Conservation (phyloP, 2,888 invertebrate species). For the Microctonus hyperodae region DNA sequence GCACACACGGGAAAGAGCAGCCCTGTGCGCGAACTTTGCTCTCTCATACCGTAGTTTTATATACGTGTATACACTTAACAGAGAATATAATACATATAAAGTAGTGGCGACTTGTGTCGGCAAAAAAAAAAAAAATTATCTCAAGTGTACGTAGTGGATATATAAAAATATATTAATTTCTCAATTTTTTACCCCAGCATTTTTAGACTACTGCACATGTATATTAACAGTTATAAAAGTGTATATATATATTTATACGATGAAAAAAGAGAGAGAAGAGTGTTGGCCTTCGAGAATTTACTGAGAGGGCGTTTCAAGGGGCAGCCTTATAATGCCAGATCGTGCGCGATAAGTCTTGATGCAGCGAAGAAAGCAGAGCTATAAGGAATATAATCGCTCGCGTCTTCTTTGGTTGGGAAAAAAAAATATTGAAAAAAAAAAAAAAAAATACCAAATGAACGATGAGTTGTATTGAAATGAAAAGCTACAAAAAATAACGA, state of each 20-base stretch:
- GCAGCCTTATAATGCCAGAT: constrained; percentile 38
- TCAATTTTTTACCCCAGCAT: constrained; percentile 11
- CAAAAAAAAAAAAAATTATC: constrained; percentile 4
- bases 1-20: constrained; percentile 47
- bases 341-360: constrained; percentile 37
- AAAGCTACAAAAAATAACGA: background rate
- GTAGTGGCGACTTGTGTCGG: background rate
- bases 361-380: constrained; percentile 16
- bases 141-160: background rate
- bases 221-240: constrained; percentile 3
- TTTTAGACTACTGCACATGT: constrained; percentile 24
- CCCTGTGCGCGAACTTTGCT: constrained; percentile 38
- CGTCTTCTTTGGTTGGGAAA: background rate
- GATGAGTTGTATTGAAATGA: background rate
- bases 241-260: background rate
- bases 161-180: background rate
- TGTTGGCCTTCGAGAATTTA: constrained; percentile 23
- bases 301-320: constrained; percentile 19
- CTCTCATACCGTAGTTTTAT: constrained; percentile 16
- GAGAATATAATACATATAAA: background rate
- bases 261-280: background rate
- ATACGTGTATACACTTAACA: constrained; percentile 25
- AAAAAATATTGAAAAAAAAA: constrained; percentile 13
- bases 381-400: background rate
- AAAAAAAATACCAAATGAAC: background rate